Evolutionary conservation across 2,113 vertebrate species (phyloP), one percentile per base, ranked within the genome.

Genomic region (Xiphophorus couchianus): DNA sequence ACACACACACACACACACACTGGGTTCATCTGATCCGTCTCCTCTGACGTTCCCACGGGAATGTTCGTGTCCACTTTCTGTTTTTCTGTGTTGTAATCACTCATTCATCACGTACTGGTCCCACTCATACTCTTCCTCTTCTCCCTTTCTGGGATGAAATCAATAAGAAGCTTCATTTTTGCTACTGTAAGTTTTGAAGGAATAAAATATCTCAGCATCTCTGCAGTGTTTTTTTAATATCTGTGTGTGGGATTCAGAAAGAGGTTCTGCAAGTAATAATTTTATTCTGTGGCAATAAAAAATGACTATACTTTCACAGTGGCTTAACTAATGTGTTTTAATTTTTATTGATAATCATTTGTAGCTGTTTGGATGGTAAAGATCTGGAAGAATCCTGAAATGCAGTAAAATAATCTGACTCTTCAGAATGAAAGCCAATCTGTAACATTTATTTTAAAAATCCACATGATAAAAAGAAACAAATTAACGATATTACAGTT

Each of bases 21-120:
- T 33, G 6, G 8, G 30, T 76, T 76, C 72, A 82, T 62, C 60
- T 69, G 72, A 85, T 73, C 79, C 37, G 25, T 29, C 60, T 75
- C 78, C 6, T 30, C 15, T n/a, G n/a, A 29, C 51, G 14, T 72
- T 82, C 84, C 65, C 69, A 27, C n/a, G 73, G 69, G 80, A 71
- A 58, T 11, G n/a, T 30, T 72, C 54, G 62, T 62, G 66, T n/a
- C 30, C 30, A 76, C 48, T 48, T 33, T 15, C 29, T 71, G 66
- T 60, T 54, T 65, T 69, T 48, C 44, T 48, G 15, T 48, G 14
- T 19, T 58, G 51, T 58, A 58, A n/a, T 58, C 51, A n/a, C 51
- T 58, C 19, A n/a, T 58, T 58, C 25, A 58, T n/a, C 51, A 58
- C 22, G 10, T 58, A 0, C 51, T 22, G 51, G 51, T n/a, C 22